Conservation (phyloP, 1,140 invertebrate genomes). For the Cataglyphis hispanica region DNA sequence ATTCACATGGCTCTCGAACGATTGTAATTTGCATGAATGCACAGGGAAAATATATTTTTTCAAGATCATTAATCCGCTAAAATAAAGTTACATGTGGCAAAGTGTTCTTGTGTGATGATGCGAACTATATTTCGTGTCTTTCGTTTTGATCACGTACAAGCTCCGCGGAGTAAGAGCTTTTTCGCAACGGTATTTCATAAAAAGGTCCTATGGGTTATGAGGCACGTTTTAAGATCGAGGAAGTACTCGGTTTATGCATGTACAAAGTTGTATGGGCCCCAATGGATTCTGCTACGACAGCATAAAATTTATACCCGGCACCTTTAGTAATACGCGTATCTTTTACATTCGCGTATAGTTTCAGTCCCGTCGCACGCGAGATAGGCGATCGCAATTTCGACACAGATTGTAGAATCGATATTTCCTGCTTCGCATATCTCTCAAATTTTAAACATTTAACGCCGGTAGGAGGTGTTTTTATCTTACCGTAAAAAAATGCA, state of each 20-base stretch:
- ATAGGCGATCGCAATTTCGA: conserved; percentile 65
- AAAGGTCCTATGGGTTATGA: conserved; percentile 60
- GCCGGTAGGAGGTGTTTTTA: neutral
- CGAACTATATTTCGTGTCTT: conserved; percentile 18
- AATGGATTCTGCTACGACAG: conserved; percentile 65
- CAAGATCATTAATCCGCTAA: conserved; percentile 26
- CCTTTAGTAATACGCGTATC: conserved; percentile 63
- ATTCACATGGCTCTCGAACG: neutral
- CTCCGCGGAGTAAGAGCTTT: conserved; percentile 29
- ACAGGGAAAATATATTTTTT: neutral
- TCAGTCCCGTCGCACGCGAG: conserved; percentile 33
- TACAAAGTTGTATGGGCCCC: conserved; percentile 62
- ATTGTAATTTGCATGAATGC: neutral
- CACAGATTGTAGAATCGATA: conserved; percentile 63
- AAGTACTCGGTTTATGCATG: conserved; percentile 59
- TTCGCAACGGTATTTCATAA: conserved; percentile 59
- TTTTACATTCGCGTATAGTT: conserved; percentile 64
- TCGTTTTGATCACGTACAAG: conserved; percentile 56
- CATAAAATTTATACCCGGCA: conserved; percentile 70
- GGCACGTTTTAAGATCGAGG: conserved; percentile 61
- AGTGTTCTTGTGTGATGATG: conserved; percentile 16
- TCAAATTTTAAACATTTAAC: conserved; percentile 40
- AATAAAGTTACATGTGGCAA: conserved; percentile 34
- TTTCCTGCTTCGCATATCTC: conserved; percentile 16
- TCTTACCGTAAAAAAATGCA: conserved; percentile 13